Evolutionary conservation across 2,113 vertebrate genomes (phyloP), one percentile per base, ranked within the genome.

Genomic region (Ceyx margarethae): DNA sequence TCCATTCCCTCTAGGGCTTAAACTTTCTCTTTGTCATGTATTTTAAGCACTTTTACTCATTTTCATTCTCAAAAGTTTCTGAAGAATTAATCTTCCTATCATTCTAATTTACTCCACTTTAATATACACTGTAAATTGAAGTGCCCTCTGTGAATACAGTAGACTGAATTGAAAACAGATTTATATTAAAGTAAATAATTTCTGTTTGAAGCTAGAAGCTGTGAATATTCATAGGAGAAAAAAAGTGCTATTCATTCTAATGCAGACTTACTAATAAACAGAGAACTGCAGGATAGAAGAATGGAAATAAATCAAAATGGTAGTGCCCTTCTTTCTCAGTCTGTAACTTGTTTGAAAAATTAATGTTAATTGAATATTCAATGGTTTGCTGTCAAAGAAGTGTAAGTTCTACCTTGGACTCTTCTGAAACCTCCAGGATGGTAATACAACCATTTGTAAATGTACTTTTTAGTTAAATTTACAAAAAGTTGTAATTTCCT

Each of bases 221-320:
- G 31, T 86, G 86, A 91, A 88, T 94, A 90, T 89, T 86, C 86
- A 88, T 81, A 71, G 79, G 42, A 68, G 31, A 45, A 51, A 93
- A 75, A 54, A 83, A 83, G 81, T 71, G 14, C 8, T 64, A 51
- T 56, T 69, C 43, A 50, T 57, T 8, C 35, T 90, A 78, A 75
- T 57, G 17, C 58, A 61, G 68, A 35, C 42, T 53, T 84, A 31
- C 58, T 35, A 80, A 67, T 61, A 66, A 76, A 40, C 20, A 58
- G 79, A 87, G 51, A 87, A 48, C 68, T 85, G 69, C 9, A 77
- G 33, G 19, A 23, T 3, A 85, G 73, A 68, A 72, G 26, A 85
- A 60, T 8, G 7, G 50, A 79, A 76, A 67, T 46, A 92, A 83
- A 54, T 7, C 29, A 33, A n/a, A 72, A 50, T 6, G 14, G 61